phyloP scores from a whole-genome alignment of 2,113 vertebrate genomes.

The Gambusia affinis region DNA sequence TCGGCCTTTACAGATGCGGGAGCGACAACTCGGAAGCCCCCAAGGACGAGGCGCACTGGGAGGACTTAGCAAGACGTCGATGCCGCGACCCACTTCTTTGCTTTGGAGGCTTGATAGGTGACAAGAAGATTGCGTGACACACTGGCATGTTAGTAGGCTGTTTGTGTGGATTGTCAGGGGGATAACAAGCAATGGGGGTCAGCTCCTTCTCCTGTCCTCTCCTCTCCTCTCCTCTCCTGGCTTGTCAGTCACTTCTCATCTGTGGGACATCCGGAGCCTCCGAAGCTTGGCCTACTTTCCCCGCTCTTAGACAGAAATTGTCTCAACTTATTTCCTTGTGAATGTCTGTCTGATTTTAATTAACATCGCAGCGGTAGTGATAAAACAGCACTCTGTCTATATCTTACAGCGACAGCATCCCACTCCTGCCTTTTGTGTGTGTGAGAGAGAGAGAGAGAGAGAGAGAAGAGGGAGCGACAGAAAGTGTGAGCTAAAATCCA shows the following conservation, averaged over 20 bases:
- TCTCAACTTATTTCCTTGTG: slow-evolving; percentile 61
- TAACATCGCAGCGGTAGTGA: slow-evolving; percentile 61
- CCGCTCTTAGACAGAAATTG: slow-evolving; percentile 44
- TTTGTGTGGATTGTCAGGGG: slow-evolving; percentile 52
- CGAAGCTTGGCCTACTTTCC: slow-evolving; percentile 72
- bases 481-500: slow-evolving; percentile 68
- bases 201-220: slow-evolving; percentile 21
- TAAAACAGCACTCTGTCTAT: slow-evolving; percentile 69
- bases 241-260: slow-evolving; percentile 65
- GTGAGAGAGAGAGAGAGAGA: neutral
- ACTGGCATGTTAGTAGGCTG: slow-evolving; percentile 35
- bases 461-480: slow-evolving; percentile 43
- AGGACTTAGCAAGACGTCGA: slow-evolving; percentile 42
- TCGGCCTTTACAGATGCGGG: slow-evolving; percentile 4
- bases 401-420: slow-evolving; percentile 65
- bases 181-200: slow-evolving; percentile 55
- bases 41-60: slow-evolving; percentile 20
- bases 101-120: slow-evolving; percentile 52
- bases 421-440: slow-evolving; percentile 46
- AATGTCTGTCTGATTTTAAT: slow-evolving; percentile 75
- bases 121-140: slow-evolving; percentile 52
- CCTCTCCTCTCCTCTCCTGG: slow-evolving; percentile 20
- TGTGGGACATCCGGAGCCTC: slow-evolving; percentile 51
- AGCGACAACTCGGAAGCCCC: slow-evolving; percentile 7
- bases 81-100: slow-evolving; percentile 52